Conservation (phyloP, 2,797 vertebrate genomes). For the Diglossa cyanea region DNA sequence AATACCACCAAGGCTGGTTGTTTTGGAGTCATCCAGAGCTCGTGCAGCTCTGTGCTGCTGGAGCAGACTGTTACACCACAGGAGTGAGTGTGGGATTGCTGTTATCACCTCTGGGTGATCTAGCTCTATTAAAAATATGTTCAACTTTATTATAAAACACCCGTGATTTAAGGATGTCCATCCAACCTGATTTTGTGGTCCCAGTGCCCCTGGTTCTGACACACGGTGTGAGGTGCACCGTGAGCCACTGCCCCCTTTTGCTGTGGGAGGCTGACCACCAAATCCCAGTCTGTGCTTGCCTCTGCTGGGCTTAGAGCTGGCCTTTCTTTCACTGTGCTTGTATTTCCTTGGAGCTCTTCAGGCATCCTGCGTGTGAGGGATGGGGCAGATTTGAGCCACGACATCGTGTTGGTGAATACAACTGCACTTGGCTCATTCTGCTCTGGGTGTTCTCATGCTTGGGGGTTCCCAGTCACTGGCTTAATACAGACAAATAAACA, state of each 20-base stretch:
- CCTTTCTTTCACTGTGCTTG: fast-evolving
- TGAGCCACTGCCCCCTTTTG: not conserved
- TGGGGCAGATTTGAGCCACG: fast-evolving
- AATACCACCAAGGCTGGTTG: not conserved
- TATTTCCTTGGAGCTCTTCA: not conserved
- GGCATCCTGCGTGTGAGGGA: not conserved
- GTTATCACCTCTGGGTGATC: not conserved
- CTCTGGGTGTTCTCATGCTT: not conserved
- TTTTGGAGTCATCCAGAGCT: not conserved
- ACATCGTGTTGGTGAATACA: fast-evolving
- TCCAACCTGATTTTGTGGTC: not conserved
- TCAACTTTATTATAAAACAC: not conserved
- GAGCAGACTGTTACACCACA: not conserved
- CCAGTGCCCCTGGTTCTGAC: fast-evolving
- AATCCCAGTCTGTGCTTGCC: not conserved
- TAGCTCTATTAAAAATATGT: not conserved
- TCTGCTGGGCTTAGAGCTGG: not conserved
- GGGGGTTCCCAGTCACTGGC: not conserved
- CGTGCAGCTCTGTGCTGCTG: not conserved
- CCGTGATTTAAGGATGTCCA: not conserved
- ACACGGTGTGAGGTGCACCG: fast-evolving
- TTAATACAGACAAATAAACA: slow-evolving; percentile 14
- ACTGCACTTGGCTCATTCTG: not conserved
- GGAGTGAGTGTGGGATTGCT: not conserved
- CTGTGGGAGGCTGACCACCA: fast-evolving